Evolutionary conservation across 2,888 invertebrate genomes (phyloP), one percentile per base, ranked within the genome.

Genomic region (Ametastegia equiseti): DNA sequence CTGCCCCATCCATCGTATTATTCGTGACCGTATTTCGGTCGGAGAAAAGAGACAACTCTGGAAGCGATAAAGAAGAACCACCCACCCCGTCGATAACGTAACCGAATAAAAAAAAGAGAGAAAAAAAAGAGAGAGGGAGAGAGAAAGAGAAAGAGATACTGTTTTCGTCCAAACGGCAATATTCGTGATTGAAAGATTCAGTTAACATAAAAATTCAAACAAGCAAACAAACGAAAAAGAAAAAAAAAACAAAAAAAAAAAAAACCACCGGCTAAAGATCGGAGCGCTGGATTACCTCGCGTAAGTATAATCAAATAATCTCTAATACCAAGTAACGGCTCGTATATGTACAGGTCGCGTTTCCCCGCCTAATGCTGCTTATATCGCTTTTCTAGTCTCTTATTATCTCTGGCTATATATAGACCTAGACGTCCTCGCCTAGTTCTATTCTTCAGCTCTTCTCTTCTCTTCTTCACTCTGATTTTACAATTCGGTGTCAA

Each of bases 281-380:
- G 19, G 54, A 75, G 75, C 54, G 27, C 75, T 75, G 75, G 75
- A 75, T 75, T 75, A 75, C 50, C 75, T 75, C 54, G 54, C 75
- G 75, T 75, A 19, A 75, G 75, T 75, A 75, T 54, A 47, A 69
- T 23, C 15, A 67, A n/a, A 36, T 1, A 69, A 54, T 15, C 11
- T 5, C 13, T 60, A 60, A 60, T 42, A 42, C 9, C 5, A 5
- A 42, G 42, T 42, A 42, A 6, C 5, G 9, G 5, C 5, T 42
- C 5, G 9, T 42, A 42, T 42, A 42, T 42, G 9, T 42, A 42
- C 9, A 42, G 9, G 42, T 57, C 13, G 27, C 9, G 33, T 65
- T 19, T 1, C 65, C 4, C 19, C 36, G 9, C 0, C 36, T 19
- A 33, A n/a, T n/a, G n/a, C n/a, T 23, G 19, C 15, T 19, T 6